phyloP scores from a whole-genome alignment of 2,797 vertebrate species.

The Schizopygopsis pylzovi region DNA sequence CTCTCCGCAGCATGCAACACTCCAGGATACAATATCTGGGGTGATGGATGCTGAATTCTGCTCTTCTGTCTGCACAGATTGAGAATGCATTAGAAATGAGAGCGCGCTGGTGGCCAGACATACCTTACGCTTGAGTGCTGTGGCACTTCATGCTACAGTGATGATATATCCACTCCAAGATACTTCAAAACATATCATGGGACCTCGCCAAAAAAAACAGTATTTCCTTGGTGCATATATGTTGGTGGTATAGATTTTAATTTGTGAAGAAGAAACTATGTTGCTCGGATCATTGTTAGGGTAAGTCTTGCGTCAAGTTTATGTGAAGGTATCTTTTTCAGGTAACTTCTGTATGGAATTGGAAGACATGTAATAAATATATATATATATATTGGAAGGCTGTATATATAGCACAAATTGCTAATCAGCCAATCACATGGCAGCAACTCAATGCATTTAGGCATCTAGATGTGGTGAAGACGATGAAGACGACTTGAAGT shows the following conservation, averaged over 20 bases:
- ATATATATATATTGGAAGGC: too few relatives aligned
- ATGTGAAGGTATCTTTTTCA: too few relatives aligned
- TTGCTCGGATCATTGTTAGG: background rate
- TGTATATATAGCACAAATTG: too few relatives aligned
- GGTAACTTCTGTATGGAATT: too few relatives aligned
- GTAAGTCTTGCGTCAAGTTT: background rate
- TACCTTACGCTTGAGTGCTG: background rate
- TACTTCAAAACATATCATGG: background rate
- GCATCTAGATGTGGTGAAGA: too few relatives aligned
- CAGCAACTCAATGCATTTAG: too few relatives aligned
- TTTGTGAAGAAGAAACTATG: background rate
- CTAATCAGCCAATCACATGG: too few relatives aligned
- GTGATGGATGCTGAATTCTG: constrained; percentile 27
- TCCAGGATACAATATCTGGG: constrained; percentile 19
- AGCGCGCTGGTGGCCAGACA: background rate
- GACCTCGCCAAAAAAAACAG: background rate
- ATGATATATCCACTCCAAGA: background rate
- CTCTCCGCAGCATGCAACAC: constrained; percentile 19
- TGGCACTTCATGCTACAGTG: background rate
- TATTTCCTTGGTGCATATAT: background rate
- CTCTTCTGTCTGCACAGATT: constrained; percentile 5
- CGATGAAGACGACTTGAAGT: too few relatives aligned
- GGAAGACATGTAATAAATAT: too few relatives aligned
- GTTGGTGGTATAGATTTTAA: background rate
- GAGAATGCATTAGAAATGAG: constrained; percentile 21